A percentile compares a stretch with the other conserved stretches of the same genome.
Evolutionary conservation across 2,888 invertebrate genomes (phyloP).

Genomic region (Aphidoletes aphidimyza): DNA sequence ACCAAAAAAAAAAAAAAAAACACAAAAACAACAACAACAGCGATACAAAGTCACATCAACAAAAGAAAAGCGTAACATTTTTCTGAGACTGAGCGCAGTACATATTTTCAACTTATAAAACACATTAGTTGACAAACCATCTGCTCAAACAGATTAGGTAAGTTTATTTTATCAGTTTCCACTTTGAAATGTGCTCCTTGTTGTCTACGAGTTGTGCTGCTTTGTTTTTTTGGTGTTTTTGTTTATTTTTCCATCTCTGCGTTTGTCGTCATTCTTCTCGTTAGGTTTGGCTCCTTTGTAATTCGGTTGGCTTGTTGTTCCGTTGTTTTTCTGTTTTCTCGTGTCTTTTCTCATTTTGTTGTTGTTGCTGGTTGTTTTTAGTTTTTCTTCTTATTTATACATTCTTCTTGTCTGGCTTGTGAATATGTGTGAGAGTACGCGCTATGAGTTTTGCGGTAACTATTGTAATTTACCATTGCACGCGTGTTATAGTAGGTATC

Average conservation of each 20-base stretch:
- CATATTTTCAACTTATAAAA: conserved; percentile 7
- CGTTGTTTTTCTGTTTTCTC: background rate
- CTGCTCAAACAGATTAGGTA: conserved; percentile 36
- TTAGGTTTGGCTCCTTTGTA: background rate
- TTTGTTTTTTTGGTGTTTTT: background rate
- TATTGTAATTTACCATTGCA: background rate
- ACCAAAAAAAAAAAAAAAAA: too few relatives aligned
- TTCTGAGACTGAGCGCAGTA: too few relatives aligned
- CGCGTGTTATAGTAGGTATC: conserved; percentile 11
- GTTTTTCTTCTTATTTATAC: background rate
- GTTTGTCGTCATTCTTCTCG: background rate
- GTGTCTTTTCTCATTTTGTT: background rate
- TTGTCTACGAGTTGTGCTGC: background rate
- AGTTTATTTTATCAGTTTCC: conserved; percentile 36
- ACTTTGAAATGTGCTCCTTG: conserved; percentile 15
- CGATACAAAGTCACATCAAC: too few relatives aligned
- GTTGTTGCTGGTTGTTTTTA: background rate
- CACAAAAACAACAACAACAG: too few relatives aligned
- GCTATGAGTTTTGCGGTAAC: conserved; percentile 13
- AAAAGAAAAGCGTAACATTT: too few relatives aligned
- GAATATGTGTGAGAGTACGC: background rate
- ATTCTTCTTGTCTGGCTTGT: background rate
- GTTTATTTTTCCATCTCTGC: conserved; percentile 32
- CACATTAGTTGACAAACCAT: conserved; percentile 20
- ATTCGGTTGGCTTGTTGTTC: background rate